These are phyloP conservation scores for Antheraea mylitta DNA, from an alignment of 1,140 invertebrate genomes.

Conservation along the genomic window DNA sequence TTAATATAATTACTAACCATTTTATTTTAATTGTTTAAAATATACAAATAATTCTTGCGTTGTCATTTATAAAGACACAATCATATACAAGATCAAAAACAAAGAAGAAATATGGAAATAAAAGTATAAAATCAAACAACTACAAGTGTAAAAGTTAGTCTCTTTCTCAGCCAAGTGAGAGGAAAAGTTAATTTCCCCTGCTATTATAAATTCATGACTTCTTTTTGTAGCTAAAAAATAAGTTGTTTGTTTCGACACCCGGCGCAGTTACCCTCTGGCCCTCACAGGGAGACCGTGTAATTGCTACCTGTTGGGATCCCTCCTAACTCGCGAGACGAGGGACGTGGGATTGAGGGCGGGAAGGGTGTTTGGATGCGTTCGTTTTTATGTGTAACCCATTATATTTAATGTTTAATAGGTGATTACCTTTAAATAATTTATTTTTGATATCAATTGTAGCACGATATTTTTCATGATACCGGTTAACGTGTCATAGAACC, in stretches of 20 bases:
- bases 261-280: constrained; percentile 19
- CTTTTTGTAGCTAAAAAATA: constrained; percentile 64
- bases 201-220: constrained; percentile 69
- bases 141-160: not conserved
- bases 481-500: no score
- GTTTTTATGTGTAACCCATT: constrained; percentile 7
- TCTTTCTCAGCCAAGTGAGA: constrained; percentile 33
- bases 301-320: constrained; percentile 28
- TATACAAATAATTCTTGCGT: no score
- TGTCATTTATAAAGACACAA: no score
- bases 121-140: not conserved
- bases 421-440: not conserved
- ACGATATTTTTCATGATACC: no score
- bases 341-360: not conserved
- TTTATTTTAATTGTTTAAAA: no score
- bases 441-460: no score
- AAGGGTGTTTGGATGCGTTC: not conserved
- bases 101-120: no score
- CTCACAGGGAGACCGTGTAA: constrained; percentile 25
- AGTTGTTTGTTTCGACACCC: constrained; percentile 49
- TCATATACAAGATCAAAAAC: no score
- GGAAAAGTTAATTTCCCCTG: constrained; percentile 63
- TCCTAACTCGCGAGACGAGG: constrained; percentile 4
- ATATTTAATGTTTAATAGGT: no score
- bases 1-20: no score